These are phyloP conservation scores for Flabesymbios commensalis DNA, from an alignment of 2,888 invertebrate genomes.

Conservation along the genomic window DNA sequence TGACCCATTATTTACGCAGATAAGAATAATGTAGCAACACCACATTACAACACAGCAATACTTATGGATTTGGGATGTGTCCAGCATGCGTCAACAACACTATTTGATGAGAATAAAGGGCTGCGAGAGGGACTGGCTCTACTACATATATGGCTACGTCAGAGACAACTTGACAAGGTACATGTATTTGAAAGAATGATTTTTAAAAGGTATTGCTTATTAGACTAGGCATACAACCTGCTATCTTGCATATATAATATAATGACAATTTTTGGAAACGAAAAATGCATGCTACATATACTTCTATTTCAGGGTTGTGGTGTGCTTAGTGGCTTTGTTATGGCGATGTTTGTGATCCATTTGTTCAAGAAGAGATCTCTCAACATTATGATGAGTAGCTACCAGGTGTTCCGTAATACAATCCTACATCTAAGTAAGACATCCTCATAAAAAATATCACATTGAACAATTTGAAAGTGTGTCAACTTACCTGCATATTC, in stretches of 20 bases:
- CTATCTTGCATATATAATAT: too few relatives aligned
- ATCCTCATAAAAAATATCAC: too few relatives aligned
- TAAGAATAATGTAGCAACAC: too few relatives aligned
- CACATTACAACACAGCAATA: slow-evolving; percentile 77
- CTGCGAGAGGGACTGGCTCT: slow-evolving; percentile 78
- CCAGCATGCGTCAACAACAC: slow-evolving; percentile 65
- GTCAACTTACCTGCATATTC: too few relatives aligned
- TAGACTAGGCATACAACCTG: too few relatives aligned
- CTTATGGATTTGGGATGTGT: slow-evolving; percentile 71
- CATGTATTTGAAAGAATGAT: too few relatives aligned
- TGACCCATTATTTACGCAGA: too few relatives aligned
- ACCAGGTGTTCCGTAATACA: slow-evolving; percentile 83
- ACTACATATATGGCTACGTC: slow-evolving; percentile 83
- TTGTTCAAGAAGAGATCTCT: slow-evolving; percentile 74
- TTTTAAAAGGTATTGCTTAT: too few relatives aligned
- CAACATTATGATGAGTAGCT: slow-evolving; percentile 84
- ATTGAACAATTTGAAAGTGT: too few relatives aligned
- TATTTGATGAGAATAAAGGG: slow-evolving; percentile 69
- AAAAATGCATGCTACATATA: too few relatives aligned
- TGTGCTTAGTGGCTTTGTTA: slow-evolving; percentile 72
- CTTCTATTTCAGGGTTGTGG: slow-evolving; percentile 65
- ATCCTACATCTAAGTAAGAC: slow-evolving; percentile 77
- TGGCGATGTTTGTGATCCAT: slow-evolving; percentile 75
- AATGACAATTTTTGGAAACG: too few relatives aligned
- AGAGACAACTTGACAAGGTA: slow-evolving; percentile 66